Evolutionary conservation across 2,113 vertebrate species (phyloP).

Genomic region (Gulo gulo): DNA sequence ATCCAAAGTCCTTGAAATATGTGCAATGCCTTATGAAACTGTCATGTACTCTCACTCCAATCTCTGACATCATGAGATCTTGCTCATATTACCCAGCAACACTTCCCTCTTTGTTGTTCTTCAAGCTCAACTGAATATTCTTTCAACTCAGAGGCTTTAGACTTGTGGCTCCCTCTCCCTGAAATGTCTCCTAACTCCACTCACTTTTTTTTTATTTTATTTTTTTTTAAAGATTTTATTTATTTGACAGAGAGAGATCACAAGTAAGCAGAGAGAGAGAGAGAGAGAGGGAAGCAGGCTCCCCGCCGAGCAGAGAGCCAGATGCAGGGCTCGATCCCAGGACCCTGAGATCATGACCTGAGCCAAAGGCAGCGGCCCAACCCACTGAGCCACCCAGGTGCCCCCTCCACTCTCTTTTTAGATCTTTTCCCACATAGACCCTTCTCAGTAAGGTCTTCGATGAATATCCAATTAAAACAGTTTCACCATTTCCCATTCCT

Average conservation of each 20-base stretch:
- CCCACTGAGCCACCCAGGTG: too few species aligned
- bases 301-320: too few species aligned
- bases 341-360: too few species aligned
- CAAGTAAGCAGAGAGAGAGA: too few species aligned
- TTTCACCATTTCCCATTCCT: background rate
- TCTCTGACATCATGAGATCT: background rate
- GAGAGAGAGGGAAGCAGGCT: too few species aligned
- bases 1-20: background rate
- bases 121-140: background rate
- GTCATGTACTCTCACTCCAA: background rate
- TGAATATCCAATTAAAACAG: background rate
- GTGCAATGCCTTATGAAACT: background rate
- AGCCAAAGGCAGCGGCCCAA: too few species aligned
- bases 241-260: too few species aligned
- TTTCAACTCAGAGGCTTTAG: background rate
- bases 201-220: background rate
- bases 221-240: too few species aligned
- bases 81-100: background rate
- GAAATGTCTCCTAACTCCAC: background rate
- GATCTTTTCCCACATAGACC: background rate
- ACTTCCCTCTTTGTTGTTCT: background rate
- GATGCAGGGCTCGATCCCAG: too few species aligned
- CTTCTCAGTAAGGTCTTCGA: background rate
- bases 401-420: background rate
- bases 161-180: background rate